Base-by-base conservation (phyloP, 2,797 vertebrate genomes). In the Morus bassanus region DNA sequence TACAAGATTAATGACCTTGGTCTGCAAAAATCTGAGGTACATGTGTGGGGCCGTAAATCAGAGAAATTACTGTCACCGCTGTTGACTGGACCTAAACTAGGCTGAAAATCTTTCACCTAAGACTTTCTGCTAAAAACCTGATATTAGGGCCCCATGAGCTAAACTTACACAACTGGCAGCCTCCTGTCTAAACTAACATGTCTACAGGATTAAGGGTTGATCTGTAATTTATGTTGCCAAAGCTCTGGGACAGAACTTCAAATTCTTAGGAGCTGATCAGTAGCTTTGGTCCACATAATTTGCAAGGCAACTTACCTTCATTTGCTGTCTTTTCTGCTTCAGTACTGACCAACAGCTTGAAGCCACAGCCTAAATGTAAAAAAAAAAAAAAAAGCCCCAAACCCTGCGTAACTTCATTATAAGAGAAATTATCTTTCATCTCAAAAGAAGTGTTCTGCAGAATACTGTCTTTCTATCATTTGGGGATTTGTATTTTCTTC, bases 311-410 rank as follows among this genome's bases (percentile, higher is more conserved):
- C 59, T 96, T 98, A 99, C 99, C 99, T 99, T 99, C 98, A 99
- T 98, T 97, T 99, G 99, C 50, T 99, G 98, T 85, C 98, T 99
- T 97, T 99, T 99, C 97, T 99, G 99, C 96, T 99, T 99, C 92
- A 99, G 98, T 53, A 99, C 99, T 4, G 99, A 99, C 99, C 99
- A 99, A 96, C 99, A 99, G 96, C 99, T 99, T 13, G 99, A 99
- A 48, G 99, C 99, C 95, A 99, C 99, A 5, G 99, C 99, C 99
- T 99, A 97, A 28, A 90, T 15, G 39, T 4, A 35, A 78, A 51
- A 41, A 37, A 50, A 69, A 70, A 28, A 31, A 75, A 51, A 17
- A 27, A 28, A 22, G 18, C 6, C 35, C 11, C 1, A 84, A 88
- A n/a, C 7, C 10, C 28, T 39, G 13, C 1, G 9, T 83, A 88